A percentile compares a stretch with the other conserved stretches of the same genome.
Conservation (phyloP, 2,888 invertebrate species). For the Tubulanus polymorphus region DNA sequence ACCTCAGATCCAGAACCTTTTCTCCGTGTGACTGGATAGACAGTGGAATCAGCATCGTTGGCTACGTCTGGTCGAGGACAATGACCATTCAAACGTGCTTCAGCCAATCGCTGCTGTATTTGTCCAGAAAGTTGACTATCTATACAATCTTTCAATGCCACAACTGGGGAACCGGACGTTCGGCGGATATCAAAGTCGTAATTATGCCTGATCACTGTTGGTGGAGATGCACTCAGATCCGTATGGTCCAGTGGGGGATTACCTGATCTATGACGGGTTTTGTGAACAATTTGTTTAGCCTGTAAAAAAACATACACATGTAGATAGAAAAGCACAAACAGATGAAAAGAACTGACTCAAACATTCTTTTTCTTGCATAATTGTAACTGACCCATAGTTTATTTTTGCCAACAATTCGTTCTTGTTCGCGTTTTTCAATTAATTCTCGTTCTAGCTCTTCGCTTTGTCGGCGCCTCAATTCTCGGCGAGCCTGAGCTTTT, state of each 20-base stretch:
- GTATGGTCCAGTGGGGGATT: slow-evolving; percentile 9
- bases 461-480: slow-evolving; percentile 31
- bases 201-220: slow-evolving; percentile 15
- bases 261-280: slow-evolving; percentile 29
- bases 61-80: no score
- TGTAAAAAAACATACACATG: slow-evolving; percentile 21
- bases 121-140: no score
- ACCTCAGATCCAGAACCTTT: no score
- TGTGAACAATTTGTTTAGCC: slow-evolving; percentile 44
- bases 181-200: slow-evolving; percentile 22
- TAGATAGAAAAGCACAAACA: no score
- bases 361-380: not conserved
- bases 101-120: no score
- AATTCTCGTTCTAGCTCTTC: slow-evolving; percentile 18
- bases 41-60: no score
- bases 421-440: slow-evolving; percentile 23
- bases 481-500: slow-evolving; percentile 37
- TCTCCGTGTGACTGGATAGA: no score
- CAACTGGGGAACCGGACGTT: slow-evolving; percentile 44
- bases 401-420: slow-evolving; percentile 25
- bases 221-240: slow-evolving; percentile 21
- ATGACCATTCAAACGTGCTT: no score
- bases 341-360: not conserved
- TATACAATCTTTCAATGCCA: slow-evolving; percentile 48
- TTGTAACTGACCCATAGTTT: slow-evolving; percentile 34